Evolutionary conservation across 2,797 vertebrate genomes (phyloP), one percentile per base, ranked within the genome.

Genomic region (Coccyzus lansbergi): DNA sequence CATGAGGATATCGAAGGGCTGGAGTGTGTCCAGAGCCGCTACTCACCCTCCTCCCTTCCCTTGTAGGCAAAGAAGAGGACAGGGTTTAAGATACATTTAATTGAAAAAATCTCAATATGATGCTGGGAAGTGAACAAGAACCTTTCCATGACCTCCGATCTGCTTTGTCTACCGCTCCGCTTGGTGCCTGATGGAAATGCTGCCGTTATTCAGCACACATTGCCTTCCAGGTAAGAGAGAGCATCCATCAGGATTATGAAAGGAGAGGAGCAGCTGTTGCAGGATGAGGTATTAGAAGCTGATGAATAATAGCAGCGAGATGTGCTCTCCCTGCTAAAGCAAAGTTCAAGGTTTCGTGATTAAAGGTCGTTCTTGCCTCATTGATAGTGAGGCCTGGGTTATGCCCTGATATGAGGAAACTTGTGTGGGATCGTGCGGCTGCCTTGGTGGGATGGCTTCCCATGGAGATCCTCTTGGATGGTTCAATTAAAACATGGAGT

Each of bases 231-330:
- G 79, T 65, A 10, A 26, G 42, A 58, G 67, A 68, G n/a, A 46
- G 83, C 82, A 89, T 92, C 90, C 62, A 65, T 94, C 88, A 92
- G 69, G 67, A 8, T 42, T 7, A 36, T 33, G 40, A 72, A 62
- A 75, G 46, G 28, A 92, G 63, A 46, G 85, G 79, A 87, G 88
- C 94, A 69, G 92, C 85, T 72, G 79, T 2, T 46, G 10, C n/a
- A 7, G 90, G 88, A 7, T 51, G 5, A 7, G 4, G 0, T 1
- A 25, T 91, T 15, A 31, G 70, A 67, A 20, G 46, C 68, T 44
- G 87, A 95, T 85, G 75, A 28, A 91, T 84, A 3, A 19, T 1
- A 24, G 79, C 62, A 3, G 78, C 6, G 31, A 46, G 21, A 74
- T 1, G 21, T 38, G 0, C 65, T 19, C 5, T 22, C 49, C 40